Percentiles rank a stretch among this genome's conserved stretches.
Conservation (phyloP, 2,888 invertebrate species). For the Rotaria sp. region DNA sequence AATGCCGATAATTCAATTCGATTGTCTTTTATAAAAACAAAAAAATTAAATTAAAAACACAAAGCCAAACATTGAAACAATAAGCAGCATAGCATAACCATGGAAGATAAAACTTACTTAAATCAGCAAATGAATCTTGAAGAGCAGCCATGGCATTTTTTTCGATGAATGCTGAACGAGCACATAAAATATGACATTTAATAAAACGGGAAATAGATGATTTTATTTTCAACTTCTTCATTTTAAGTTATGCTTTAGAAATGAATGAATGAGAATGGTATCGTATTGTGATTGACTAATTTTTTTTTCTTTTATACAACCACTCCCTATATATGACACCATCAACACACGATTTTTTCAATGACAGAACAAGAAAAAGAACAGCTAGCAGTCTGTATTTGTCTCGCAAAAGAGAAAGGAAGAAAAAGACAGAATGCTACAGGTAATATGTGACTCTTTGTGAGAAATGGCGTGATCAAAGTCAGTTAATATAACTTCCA, state of each 20-base stretch:
- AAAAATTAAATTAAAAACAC: too few species aligned
- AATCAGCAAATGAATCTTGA: conserved; percentile 37
- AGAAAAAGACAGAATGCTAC: not conserved
- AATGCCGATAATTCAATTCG: too few species aligned
- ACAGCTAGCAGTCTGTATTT: not conserved
- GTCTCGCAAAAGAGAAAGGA: not conserved
- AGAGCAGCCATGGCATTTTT: conserved; percentile 38
- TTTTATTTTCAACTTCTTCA: not conserved
- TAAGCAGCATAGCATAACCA: not conserved
- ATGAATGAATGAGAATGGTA: not conserved
- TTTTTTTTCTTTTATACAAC: not conserved
- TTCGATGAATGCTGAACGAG: conserved; percentile 39
- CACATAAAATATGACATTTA: conserved; percentile 22
- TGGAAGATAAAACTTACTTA: conserved; percentile 29
- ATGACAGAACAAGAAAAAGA: not conserved
- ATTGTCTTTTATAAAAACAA: too few species aligned
- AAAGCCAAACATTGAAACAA: not conserved
- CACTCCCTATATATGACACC: not conserved
- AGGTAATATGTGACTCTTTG: not conserved
- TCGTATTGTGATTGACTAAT: not conserved
- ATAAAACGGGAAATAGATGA: not conserved
- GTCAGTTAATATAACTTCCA: not conserved
- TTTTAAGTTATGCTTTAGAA: not conserved
- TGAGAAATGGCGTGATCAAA: not conserved
- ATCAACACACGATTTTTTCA: not conserved